Conservation (phyloP, 2,797 vertebrate genomes). For the Rhynchotus rufescens region DNA sequence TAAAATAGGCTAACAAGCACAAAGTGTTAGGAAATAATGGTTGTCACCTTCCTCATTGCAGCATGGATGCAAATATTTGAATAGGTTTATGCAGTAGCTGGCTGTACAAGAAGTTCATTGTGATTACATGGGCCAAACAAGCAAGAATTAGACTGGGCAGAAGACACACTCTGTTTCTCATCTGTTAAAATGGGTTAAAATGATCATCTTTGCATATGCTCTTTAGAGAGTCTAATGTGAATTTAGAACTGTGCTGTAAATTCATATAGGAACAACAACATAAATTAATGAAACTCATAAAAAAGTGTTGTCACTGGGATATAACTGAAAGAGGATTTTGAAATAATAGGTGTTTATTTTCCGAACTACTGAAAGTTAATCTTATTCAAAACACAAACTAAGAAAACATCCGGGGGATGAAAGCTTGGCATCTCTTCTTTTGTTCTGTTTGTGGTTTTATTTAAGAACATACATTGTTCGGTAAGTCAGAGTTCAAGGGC, state of each 20-base stretch:
- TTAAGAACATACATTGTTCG: conserved; percentile 8
- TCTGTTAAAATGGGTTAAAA: neutral
- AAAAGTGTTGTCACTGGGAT: neutral
- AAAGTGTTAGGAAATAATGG: conserved; percentile 57
- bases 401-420: conserved; percentile 1
- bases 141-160: conserved; percentile 58
- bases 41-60: conserved; percentile 26
- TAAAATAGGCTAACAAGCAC: conserved; percentile 76
- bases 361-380: neutral
- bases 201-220: neutral
- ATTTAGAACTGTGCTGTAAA: neutral
- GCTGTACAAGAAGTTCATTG: conserved; percentile 45
- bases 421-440: neutral
- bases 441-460: conserved; percentile 17
- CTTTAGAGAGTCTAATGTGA: neutral
- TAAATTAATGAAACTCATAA: neutral
- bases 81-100: conserved; percentile 57
- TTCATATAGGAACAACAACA: neutral
- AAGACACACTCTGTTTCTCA: conserved; percentile 27
- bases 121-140: conserved; percentile 35
- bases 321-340: neutral
- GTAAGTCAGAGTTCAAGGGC: neutral
- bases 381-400: neutral
- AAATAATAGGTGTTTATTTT: neutral
- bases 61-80: conserved; percentile 69